Percentiles rank a stretch among this genome's conserved stretches.
Evolutionary conservation across 2,113 vertebrate species (phyloP).

Genomic region (Sturnira hondurensis): DNA sequence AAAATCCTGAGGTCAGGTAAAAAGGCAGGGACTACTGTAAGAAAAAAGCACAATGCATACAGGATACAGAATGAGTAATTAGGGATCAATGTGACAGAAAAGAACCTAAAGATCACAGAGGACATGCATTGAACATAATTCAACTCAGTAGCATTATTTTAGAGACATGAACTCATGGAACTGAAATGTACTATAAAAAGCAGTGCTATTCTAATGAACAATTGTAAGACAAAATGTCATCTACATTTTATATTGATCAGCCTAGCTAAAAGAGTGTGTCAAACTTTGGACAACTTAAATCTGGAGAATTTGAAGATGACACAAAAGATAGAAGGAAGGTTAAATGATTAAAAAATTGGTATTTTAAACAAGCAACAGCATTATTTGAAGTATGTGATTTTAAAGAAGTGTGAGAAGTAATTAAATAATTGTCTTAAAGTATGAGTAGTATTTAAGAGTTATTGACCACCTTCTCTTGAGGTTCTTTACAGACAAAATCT

Average conservation of each 20-base stretch:
- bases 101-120: conserved; percentile 18
- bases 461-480: background rate
- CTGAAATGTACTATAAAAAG: background rate
- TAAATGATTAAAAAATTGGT: background rate
- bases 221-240: background rate
- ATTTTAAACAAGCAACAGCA: background rate
- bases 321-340: background rate
- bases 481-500: background rate
- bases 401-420: background rate
- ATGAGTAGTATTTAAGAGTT: background rate
- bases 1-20: conserved; percentile 38
- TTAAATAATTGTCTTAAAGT: background rate
- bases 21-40: conserved; percentile 21
- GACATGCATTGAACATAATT: conserved; percentile 26
- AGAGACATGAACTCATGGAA: background rate
- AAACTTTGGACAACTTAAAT: background rate
- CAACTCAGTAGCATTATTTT: background rate
- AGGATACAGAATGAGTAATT: conserved; percentile 36
- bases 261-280: background rate
- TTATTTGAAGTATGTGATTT: background rate
- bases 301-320: background rate
- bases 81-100: background rate
- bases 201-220: background rate
- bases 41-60: background rate
- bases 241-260: background rate